These are phyloP conservation scores for Camponotus pennsylvanicus DNA, from an alignment of 1,140 invertebrate species.

Conservation along the genomic window DNA sequence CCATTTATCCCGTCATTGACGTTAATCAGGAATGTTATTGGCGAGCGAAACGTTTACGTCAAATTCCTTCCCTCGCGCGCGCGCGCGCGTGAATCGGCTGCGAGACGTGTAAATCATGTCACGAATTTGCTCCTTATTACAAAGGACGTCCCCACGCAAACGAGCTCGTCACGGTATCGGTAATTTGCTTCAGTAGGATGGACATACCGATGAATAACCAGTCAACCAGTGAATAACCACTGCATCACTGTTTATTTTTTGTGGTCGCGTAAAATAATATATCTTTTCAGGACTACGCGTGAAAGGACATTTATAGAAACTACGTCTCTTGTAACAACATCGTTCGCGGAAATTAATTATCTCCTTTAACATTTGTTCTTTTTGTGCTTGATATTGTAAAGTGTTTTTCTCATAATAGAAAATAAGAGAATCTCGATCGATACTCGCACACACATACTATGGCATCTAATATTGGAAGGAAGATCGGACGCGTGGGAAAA, in stretches of 20 bases:
- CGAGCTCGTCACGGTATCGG: conserved; percentile 13
- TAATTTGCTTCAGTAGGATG: not conserved
- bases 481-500: conserved; percentile 18
- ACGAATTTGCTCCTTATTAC: conserved; percentile 41
- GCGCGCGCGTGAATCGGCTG: conserved; percentile 30
- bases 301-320: not conserved
- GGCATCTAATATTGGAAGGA: not conserved
- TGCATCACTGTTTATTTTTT: not conserved
- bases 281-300: not conserved
- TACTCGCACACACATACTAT: not conserved
- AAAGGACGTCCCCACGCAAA: conserved; percentile 21
- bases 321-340: not conserved
- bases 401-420: conserved; percentile 2
- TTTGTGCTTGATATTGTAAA: not conserved
- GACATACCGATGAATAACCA: conserved; percentile 16
- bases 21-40: conserved; percentile 68
- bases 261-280: not conserved
- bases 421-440: conserved; percentile 29
- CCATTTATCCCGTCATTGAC: conserved; percentile 74
- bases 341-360: not conserved
- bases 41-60: conserved; percentile 29
- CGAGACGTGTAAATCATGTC: conserved; percentile 52
- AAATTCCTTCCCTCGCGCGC: not conserved
- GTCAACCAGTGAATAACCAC: conserved; percentile 15
- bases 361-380: not conserved